Base-by-base conservation (phyloP, 1,140 invertebrate genomes). In the Centruroides sculpturatus region DNA sequence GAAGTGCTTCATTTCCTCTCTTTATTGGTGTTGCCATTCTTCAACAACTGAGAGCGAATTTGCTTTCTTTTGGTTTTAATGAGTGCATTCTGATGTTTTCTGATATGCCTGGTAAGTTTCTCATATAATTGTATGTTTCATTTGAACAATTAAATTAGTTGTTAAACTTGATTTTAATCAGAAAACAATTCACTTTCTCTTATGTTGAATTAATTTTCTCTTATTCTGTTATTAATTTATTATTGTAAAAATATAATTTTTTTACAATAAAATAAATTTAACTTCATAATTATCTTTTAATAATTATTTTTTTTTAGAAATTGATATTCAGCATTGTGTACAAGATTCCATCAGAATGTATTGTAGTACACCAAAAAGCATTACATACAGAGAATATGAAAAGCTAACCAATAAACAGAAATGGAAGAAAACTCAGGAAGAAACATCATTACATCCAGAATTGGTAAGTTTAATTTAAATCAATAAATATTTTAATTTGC, bases 41-140 rank as follows among this genome's bases (percentile, higher is more conserved):
- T 35, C 82, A 85, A 55, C 93, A 98, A 72, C 74, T 98, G 35
- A 76, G 89, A 65, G 85, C 85, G 67, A 85, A 87, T 3, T 74
- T 98, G 10, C 76, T 98, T 0, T 81, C 81, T 7, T 94, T 87
- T 35, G 92, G 92, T 3, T 98, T 98, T 72, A 98, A 98, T 71
- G 95, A 98, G 70, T 98, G 94, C 70, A 98, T 98, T 66, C 75
- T 98, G 48, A 76, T 98, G 10, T 98, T 98, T 76, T 97, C 93
- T 49, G 93, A 98, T 78, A 81, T 98, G 71, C 95, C 94, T n/a
- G 80, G 80, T 81, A 71, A 64, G 58, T 56, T 35, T 51, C 3
- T 23, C 23, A 23, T 23, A 23, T 23, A 23, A 23, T 23, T 23
- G 23, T 23, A 23, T 23, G 23, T 23, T 23, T 23, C 23, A 23